Conservation (phyloP, 2,888 invertebrate species). For the Cheiracanthium punctorium region DNA sequence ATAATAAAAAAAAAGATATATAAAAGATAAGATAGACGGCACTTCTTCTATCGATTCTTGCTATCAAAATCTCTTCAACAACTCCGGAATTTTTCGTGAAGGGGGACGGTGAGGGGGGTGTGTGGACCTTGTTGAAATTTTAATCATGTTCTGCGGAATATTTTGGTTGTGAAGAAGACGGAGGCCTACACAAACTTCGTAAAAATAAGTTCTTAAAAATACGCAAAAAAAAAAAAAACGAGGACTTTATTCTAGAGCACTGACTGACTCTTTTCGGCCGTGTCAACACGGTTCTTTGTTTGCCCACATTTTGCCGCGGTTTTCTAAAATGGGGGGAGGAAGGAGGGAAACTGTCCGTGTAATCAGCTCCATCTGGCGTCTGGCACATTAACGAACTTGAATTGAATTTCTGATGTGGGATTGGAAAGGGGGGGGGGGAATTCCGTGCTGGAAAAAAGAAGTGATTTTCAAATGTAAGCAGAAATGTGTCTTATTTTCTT, state of each 20-base stretch:
- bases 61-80: conserved; percentile 39
- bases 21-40: no score
- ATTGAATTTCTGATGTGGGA: not conserved
- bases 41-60: not conserved
- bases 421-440: not conserved
- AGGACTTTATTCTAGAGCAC: no score
- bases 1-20: no score
- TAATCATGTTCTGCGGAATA: conserved; percentile 31
- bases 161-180: not conserved
- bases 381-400: not conserved
- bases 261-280: not conserved
- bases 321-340: no score
- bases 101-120: no score
- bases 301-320: conserved; percentile 33
- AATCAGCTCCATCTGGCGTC: conserved; percentile 44
- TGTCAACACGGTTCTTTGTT: conserved; percentile 23
- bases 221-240: not conserved
- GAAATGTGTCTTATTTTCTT: no score
- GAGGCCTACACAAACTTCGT: no score
- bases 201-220: not conserved
- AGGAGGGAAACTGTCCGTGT: conserved; percentile 17
- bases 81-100: conserved; percentile 11
- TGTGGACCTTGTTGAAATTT: conserved; percentile 31
- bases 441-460: not conserved
- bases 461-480: not conserved